phyloP scores from a whole-genome alignment of 2,888 invertebrate species.

The Pachliopta kotzebuea region DNA sequence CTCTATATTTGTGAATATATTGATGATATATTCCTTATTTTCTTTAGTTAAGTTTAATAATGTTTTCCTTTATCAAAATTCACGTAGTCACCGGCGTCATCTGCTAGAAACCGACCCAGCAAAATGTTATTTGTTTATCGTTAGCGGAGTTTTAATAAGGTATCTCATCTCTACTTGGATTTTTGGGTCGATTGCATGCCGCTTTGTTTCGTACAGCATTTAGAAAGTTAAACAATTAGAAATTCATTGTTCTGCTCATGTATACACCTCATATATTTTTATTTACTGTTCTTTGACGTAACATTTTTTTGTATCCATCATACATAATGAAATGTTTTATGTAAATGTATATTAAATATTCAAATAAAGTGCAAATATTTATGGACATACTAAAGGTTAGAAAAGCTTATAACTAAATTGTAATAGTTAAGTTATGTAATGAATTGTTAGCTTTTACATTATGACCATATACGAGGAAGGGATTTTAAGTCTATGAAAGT shows the following conservation, averaged over 20 bases:
- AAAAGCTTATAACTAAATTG: too few relatives aligned
- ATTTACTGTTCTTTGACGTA: neutral
- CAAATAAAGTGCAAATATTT: too few relatives aligned
- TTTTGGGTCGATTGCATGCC: neutral
- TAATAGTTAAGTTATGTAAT: too few relatives aligned
- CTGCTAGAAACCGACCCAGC: neutral
- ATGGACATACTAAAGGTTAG: too few relatives aligned
- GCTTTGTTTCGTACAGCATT: neutral
- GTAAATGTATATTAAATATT: too few relatives aligned
- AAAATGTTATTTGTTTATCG: conserved; percentile 10
- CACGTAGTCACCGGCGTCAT: neutral
- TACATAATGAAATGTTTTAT: neutral
- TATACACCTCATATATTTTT: neutral
- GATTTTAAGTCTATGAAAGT: too few relatives aligned
- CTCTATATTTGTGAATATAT: neutral
- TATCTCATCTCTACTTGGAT: conserved; percentile 1
- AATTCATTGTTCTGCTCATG: neutral
- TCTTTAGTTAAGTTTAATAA: neutral
- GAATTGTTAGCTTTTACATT: too few relatives aligned
- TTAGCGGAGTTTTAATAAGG: conserved; percentile 12
- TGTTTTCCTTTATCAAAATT: conserved; percentile 1
- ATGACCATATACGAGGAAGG: too few relatives aligned
- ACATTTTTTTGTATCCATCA: neutral
- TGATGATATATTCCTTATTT: neutral
- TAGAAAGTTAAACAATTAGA: neutral